A percentile compares a stretch with the other conserved stretches of the same genome.
These are phyloP conservation scores for Dinomys branickii DNA, from an alignment of 2,113 vertebrate genomes.

Conservation along the genomic window DNA sequence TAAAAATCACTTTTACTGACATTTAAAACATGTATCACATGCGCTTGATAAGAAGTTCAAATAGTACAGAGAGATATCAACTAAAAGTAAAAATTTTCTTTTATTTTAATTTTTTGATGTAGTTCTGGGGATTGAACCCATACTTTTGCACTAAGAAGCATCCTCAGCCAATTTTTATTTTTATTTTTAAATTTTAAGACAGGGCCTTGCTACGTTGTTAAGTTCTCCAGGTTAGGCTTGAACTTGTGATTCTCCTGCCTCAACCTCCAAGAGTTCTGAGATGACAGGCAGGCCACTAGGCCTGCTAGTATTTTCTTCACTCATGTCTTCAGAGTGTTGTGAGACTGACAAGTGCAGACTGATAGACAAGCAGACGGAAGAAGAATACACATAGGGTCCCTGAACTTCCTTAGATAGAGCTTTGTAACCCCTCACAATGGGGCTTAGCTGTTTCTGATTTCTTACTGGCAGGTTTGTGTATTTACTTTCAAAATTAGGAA, in stretches of 20 bases:
- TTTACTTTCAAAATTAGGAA: background rate
- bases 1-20: background rate
- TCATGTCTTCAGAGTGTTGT: background rate
- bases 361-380: background rate
- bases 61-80: background rate
- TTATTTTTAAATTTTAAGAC: background rate
- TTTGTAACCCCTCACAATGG: background rate
- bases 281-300: background rate
- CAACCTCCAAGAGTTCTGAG: background rate
- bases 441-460: background rate
- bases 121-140: background rate
- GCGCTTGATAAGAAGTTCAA: background rate
- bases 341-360: background rate
- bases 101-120: background rate
- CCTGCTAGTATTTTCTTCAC: background rate
- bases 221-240: background rate
- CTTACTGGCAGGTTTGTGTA: background rate
- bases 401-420: background rate
- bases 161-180: background rate
- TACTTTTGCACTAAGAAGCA: background rate
- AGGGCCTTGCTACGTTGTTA: background rate
- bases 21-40: background rate
- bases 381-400: background rate
- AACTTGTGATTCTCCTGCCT: background rate
- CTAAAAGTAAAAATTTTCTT: background rate